Conservation (phyloP, 2,113 vertebrate genomes). For the Balaeniceps rex region DNA sequence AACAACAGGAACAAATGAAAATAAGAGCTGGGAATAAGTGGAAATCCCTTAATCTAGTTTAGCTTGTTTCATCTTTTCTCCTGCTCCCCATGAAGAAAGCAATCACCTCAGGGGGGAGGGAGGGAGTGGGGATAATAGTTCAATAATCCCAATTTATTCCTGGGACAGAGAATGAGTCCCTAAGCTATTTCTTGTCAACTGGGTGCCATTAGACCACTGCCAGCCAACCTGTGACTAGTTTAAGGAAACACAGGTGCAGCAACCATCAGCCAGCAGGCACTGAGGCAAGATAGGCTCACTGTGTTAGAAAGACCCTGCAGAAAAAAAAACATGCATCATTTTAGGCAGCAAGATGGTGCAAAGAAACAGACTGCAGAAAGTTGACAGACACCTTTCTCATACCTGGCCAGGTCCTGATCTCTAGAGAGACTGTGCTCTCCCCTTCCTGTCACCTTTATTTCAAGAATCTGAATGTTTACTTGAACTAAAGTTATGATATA, state of each 20-base stretch:
- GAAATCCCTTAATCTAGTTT: constrained; percentile 60
- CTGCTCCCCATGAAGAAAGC: background rate
- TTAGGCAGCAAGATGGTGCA: background rate
- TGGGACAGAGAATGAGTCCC: background rate
- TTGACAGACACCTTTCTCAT: background rate
- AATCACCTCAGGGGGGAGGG: background rate
- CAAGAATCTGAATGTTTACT: background rate
- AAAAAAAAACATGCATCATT: background rate
- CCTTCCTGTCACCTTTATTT: background rate
- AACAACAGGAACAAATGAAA: constrained; percentile 23
- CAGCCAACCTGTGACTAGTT: background rate
- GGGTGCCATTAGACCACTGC: background rate
- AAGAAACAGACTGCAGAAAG: background rate
- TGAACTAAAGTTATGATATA: background rate
- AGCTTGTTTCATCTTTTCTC: constrained; percentile 18
- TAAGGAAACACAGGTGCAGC: background rate
- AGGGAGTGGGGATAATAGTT: background rate
- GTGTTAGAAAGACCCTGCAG: background rate
- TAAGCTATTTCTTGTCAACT: background rate
- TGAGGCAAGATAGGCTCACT: background rate
- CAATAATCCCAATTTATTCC: constrained; percentile 40
- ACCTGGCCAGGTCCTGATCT: background rate
- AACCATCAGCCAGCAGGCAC: background rate
- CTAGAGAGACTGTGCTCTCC: background rate
- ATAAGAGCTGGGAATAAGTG: constrained; percentile 31